Conservation (phyloP, 2,888 invertebrate genomes). For the Cremastinae sp. region DNA sequence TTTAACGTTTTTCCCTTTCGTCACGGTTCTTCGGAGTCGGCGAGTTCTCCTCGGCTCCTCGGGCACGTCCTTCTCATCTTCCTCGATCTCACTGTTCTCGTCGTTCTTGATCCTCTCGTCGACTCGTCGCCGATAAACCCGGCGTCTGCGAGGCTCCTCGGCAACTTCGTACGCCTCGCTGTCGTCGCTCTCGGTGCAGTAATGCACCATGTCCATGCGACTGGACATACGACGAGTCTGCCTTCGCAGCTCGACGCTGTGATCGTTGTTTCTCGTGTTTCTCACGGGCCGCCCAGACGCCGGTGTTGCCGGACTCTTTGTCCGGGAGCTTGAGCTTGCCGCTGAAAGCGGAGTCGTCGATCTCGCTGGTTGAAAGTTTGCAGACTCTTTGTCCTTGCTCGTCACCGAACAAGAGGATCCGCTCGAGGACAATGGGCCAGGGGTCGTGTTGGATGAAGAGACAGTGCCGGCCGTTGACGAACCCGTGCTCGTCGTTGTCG, state of each 20-base stretch:
- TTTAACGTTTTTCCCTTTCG: conserved; percentile 78
- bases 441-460: conserved; percentile 57
- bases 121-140: conserved; percentile 75
- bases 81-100: conserved; percentile 75
- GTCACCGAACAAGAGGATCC: conserved; percentile 62
- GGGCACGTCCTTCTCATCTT: conserved; percentile 69
- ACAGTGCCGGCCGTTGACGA: conserved; percentile 76
- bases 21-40: conserved; percentile 77
- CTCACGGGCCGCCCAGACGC: conserved; percentile 81
- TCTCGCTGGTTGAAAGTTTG: conserved; percentile 79
- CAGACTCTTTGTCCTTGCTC: conserved; percentile 69
- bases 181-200: conserved; percentile 83
- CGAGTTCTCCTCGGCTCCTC: conserved; percentile 78
- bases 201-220: conserved; percentile 83
- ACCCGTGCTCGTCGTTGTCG: conserved; percentile 32
- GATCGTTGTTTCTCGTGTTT: conserved; percentile 76
- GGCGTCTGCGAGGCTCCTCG: conserved; percentile 74
- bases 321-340: conserved; percentile 84
- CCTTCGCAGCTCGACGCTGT: conserved; percentile 72
- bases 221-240: conserved; percentile 82
- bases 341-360: conserved; percentile 86
- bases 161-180: conserved; percentile 82
- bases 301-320: conserved; percentile 85
- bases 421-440: conserved; percentile 60
- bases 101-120: conserved; percentile 78